Base-by-base conservation (phyloP, 2,888 invertebrate genomes). In the Alsophila aescularia region DNA sequence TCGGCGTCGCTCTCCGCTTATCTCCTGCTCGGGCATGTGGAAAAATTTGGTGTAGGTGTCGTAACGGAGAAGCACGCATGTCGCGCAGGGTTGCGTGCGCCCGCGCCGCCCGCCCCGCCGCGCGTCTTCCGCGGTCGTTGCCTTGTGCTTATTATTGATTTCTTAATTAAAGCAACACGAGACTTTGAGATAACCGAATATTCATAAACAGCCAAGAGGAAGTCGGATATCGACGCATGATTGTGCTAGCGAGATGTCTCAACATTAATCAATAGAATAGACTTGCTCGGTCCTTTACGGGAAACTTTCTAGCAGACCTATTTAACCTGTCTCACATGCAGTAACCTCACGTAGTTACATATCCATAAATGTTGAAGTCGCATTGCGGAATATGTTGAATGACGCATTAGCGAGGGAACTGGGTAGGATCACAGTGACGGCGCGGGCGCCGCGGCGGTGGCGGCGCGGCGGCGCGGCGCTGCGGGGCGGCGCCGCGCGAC, bases 1-100 rank as follows among this genome's bases (percentile, higher is more conserved):
- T 88, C 79, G 87, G 84, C 87, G 85, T 90, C 86, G 85, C 74
- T 81, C 79, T 83, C 82, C 77, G 88, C 89, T 90, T 90, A 90
- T 90, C 91, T 90, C 83, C 83, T 89, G 90, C 81, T 83, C 89
- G 88, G 85, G 86, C 91, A 90, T 90, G 91, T 90, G 90, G 90
- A 90, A 91, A 88, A 88, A 90, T 89, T 90, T 83, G 89, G 90
- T 88, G 90, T 90, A 88, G 89, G 87, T 90, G 90, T 90, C 90
- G 90, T 85, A 90, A 91, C 89, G 83, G 82, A 85, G 86, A 85
- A 83, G 82, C 88, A 84, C 81, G 88, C 89, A 87, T 81, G 88
- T 87, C 88, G 78, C 77, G 77, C 75, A 77, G 84, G 82, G 81
- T 80, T 83, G 85, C 85, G 82, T 81, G 85, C 75, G 83, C 72